Percentiles rank a stretch among this genome's conserved stretches.
phyloP scores from a whole-genome alignment of 2,113 vertebrate species.

The Ophiodon elongatus region DNA sequence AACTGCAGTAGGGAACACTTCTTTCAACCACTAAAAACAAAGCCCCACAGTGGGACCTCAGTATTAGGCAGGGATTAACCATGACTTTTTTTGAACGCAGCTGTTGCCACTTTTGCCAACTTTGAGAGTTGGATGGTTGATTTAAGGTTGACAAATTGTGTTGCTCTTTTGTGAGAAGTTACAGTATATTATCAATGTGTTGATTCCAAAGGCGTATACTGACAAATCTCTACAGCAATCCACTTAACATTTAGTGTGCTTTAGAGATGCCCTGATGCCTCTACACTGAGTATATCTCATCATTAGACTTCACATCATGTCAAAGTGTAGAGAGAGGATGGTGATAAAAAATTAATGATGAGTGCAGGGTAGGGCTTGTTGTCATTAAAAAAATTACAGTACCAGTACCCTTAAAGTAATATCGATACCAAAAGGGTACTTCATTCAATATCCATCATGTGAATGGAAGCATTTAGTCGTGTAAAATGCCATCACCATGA shows the following conservation, averaged over 20 bases:
- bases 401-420: neutral
- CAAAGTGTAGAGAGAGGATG: slow-evolving; percentile 9
- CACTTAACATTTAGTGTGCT: slow-evolving; percentile 30
- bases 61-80: slow-evolving; percentile 32
- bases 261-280: slow-evolving; percentile 44
- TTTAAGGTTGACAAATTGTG: slow-evolving; percentile 50
- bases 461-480: neutral
- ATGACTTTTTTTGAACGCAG: slow-evolving; percentile 50
- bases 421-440: neutral
- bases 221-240: slow-evolving; percentile 33
- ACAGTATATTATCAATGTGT: slow-evolving; percentile 37
- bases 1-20: slow-evolving; percentile 21
- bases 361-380: neutral
- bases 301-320: slow-evolving; percentile 32
- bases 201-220: slow-evolving; percentile 42
- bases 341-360: slow-evolving; percentile 27
- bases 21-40: slow-evolving; percentile 25
- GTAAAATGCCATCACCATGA: neutral
- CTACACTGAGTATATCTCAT: slow-evolving; percentile 27
- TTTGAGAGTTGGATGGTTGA: slow-evolving; percentile 43
- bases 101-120: slow-evolving; percentile 47
- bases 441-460: neutral
- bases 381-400: neutral
- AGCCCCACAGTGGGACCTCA: slow-evolving; percentile 22
- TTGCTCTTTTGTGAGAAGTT: slow-evolving; percentile 47